These are phyloP conservation scores for Drosophila mettleri DNA, from an alignment of 2,888 invertebrate genomes.

Conservation along the genomic window DNA sequence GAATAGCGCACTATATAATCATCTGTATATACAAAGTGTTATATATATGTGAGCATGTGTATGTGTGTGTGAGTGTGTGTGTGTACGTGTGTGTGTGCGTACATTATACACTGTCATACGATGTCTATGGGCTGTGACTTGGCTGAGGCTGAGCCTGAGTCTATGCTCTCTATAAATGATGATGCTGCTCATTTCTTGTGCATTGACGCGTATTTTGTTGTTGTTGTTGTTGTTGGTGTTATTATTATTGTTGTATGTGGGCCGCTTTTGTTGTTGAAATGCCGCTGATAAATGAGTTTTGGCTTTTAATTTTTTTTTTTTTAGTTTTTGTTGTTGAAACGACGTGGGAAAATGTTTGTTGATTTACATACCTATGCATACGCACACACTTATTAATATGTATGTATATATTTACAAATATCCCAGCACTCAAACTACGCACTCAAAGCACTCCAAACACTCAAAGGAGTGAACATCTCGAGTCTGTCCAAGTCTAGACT, in stretches of 20 bases:
- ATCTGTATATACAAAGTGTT: conserved; percentile 21
- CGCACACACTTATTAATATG: background rate
- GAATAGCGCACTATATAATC: conserved; percentile 64
- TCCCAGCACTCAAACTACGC: conserved; percentile 23
- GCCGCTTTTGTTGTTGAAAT: conserved; percentile 71
- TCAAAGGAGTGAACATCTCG: conserved; percentile 44
- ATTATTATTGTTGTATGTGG: conserved; percentile 50
- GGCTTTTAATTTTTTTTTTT: conserved; percentile 35
- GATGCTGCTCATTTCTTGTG: conserved; percentile 72
- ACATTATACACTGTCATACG: conserved; percentile 9
- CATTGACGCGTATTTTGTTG: conserved; percentile 57
- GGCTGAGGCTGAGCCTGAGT: conserved; percentile 36
- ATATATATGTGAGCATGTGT: background rate
- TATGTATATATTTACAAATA: conserved; percentile 7
- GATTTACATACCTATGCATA: conserved; percentile 61
- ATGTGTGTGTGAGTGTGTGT: background rate
- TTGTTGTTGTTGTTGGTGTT: conserved; percentile 16
- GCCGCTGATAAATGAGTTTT: conserved; percentile 76
- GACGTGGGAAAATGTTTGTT: conserved; percentile 70
- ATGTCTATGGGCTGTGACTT: conserved; percentile 7
- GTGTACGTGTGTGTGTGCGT: background rate
- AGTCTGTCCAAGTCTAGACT: conserved; percentile 31
- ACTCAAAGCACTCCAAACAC: conserved; percentile 36
- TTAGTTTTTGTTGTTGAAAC: conserved; percentile 57
- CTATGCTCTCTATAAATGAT: conserved; percentile 63